These are phyloP conservation scores for Actinia tenebrosa DNA, from an alignment of 64 coral and sea anemone genomes.

Conservation along the genomic window DNA sequence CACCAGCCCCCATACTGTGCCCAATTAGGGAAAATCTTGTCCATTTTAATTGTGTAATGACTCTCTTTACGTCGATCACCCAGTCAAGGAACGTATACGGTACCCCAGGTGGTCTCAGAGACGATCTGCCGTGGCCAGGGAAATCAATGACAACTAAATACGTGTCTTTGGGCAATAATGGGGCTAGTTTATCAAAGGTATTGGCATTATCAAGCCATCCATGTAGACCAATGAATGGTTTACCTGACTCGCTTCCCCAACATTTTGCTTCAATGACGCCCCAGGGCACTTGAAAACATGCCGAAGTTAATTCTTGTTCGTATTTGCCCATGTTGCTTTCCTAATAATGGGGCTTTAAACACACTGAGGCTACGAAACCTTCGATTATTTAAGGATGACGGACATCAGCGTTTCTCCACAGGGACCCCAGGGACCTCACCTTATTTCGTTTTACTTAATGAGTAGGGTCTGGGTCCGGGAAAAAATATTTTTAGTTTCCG, in stretches of 20 bases:
- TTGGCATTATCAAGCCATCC: conserved; percentile 77
- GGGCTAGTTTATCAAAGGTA: conserved; percentile 66
- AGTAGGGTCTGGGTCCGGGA: too few relatives aligned
- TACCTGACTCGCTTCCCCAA: conserved; percentile 35
- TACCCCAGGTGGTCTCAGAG: conserved; percentile 55
- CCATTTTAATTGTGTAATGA: conserved; percentile 68
- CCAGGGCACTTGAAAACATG: conserved; percentile 58
- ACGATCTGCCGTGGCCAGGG: conserved; percentile 80
- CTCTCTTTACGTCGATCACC: conserved; percentile 74
- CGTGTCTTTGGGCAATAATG: conserved; percentile 59
- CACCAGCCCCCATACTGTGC: conserved; percentile 61
- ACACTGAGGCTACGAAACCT: too few relatives aligned
- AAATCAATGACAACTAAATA: conserved; percentile 77
- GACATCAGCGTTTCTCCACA: too few relatives aligned
- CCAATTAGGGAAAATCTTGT: conserved; percentile 63
- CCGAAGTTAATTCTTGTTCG: not conserved
- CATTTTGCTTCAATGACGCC: conserved; percentile 73
- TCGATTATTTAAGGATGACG: too few relatives aligned
- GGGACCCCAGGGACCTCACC: too few relatives aligned
- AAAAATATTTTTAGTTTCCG: too few relatives aligned
- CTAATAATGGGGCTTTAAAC: too few relatives aligned
- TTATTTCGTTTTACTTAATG: too few relatives aligned
- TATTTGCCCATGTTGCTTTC: not conserved
- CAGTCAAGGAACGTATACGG: conserved; percentile 52
- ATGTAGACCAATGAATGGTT: conserved; percentile 12